Percentiles rank a stretch among this genome's conserved stretches.
Evolutionary conservation across 2,888 invertebrate species (phyloP).

Genomic region (Omphaloscelis lunosa): DNA sequence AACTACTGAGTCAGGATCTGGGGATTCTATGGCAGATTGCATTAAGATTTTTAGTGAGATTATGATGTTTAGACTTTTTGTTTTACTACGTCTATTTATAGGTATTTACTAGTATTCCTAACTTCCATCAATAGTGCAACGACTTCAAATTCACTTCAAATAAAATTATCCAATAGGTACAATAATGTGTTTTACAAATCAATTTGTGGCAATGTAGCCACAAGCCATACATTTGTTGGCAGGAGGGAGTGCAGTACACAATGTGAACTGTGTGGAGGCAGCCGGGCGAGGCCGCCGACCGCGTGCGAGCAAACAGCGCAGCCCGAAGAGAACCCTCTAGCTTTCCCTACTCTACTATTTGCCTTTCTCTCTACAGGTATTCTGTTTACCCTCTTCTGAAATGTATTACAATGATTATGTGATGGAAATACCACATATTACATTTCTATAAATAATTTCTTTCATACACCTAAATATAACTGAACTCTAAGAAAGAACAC

Average conservation of each 20-base stretch:
- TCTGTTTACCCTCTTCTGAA: constrained; percentile 67
- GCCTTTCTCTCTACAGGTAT: constrained; percentile 76
- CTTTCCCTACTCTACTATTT: constrained; percentile 78
- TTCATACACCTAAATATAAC: not conserved
- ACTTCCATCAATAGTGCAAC: not conserved
- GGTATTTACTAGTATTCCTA: not conserved
- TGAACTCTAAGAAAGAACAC: not conserved
- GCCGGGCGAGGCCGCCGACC: constrained; percentile 63
- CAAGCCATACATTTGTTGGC: constrained; percentile 45
- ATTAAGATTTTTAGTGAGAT: not conserved
- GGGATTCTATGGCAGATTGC: too few species aligned
- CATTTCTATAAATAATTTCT: constrained; percentile 1
- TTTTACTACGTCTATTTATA: not conserved
- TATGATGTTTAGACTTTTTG: not conserved
- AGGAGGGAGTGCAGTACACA: constrained; percentile 54
- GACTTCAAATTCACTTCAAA: not conserved
- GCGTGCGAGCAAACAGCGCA: constrained; percentile 72
- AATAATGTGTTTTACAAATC: constrained; percentile 39
- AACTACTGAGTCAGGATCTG: not conserved
- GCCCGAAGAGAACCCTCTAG: constrained; percentile 73
- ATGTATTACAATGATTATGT: constrained; percentile 52
- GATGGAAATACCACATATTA: constrained; percentile 12
- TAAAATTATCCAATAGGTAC: constrained; percentile 13
- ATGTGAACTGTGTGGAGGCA: constrained; percentile 48
- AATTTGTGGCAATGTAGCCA: constrained; percentile 43